A percentile compares a stretch with the other conserved stretches of the same genome.
Evolutionary conservation across 2,113 vertebrate genomes (phyloP).

Genomic region (Panthera tigris): DNA sequence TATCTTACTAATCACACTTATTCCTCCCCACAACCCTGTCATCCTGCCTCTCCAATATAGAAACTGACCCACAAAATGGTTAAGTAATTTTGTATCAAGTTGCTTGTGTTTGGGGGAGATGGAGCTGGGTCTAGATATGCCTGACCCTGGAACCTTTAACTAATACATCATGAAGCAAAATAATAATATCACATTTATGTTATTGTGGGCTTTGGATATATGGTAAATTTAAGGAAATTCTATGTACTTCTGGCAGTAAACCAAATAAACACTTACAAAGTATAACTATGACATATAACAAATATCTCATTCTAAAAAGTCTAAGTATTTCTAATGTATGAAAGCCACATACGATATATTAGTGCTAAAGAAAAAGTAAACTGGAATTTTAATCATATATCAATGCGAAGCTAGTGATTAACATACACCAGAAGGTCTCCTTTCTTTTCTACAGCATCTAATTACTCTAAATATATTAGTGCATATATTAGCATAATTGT

Average conservation of each 20-base stretch:
- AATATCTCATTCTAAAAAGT: not conserved
- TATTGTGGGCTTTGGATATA: not conserved
- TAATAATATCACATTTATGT: not conserved
- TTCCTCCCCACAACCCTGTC: not conserved
- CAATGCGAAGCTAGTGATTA: constrained; percentile 63
- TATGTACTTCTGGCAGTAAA: not conserved
- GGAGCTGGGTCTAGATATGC: not conserved
- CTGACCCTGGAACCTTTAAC: not conserved
- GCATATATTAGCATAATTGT: constrained; percentile 68
- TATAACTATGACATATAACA: not conserved
- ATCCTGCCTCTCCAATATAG: not conserved
- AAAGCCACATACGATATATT: constrained; percentile 10
- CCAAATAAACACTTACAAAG: not conserved
- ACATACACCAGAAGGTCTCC: constrained; percentile 57
- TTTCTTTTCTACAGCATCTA: constrained; percentile 62
- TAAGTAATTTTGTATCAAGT: not conserved
- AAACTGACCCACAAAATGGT: not conserved
- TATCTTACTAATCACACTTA: not conserved
- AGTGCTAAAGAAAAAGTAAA: constrained; percentile 37
- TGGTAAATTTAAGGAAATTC: not conserved
- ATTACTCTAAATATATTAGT: constrained; percentile 71
- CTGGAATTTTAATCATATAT: constrained; percentile 47
- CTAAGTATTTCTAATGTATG: constrained; percentile 48
- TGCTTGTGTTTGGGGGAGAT: not conserved
- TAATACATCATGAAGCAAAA: not conserved